phyloP scores from a whole-genome alignment of 1,140 invertebrate species.

The Melanaphis sacchari region DNA sequence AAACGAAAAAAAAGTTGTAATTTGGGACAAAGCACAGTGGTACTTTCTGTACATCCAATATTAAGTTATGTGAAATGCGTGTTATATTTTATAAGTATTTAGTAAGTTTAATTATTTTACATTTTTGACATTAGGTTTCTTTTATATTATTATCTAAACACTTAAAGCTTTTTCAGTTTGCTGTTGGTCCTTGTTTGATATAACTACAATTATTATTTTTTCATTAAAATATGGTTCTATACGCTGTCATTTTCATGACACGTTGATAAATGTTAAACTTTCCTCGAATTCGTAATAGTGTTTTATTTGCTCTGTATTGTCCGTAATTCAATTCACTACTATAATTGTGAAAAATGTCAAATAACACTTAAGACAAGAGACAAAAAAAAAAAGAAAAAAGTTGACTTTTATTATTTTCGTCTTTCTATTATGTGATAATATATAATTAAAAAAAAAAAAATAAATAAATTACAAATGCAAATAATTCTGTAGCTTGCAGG shows the following conservation, averaged over 20 bases:
- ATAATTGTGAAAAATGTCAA: neutral
- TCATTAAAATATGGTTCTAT: neutral
- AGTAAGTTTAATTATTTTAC: neutral
- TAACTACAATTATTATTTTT: neutral
- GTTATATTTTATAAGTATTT: neutral
- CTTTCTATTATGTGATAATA: neutral
- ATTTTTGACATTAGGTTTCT: neutral
- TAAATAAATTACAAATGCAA: neutral
- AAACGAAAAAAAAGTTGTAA: neutral
- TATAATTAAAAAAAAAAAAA: constrained; percentile 35
- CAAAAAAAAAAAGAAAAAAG: neutral
- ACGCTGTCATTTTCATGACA: neutral
- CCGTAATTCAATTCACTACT: neutral
- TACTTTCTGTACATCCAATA: neutral
- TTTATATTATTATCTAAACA: neutral
- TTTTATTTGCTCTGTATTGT: neutral
- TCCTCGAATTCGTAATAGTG: neutral
- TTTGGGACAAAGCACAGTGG: neutral
- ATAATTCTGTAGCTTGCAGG: neutral
- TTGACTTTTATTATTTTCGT: neutral
- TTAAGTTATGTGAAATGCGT: neutral
- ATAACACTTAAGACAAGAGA: constrained; percentile 18
- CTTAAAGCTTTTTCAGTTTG: neutral
- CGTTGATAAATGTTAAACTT: constrained; percentile 21
- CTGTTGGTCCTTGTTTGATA: neutral